Evolutionary conservation across 2,888 invertebrate genomes (phyloP).

Genomic region (Euzetes globulus): DNA sequence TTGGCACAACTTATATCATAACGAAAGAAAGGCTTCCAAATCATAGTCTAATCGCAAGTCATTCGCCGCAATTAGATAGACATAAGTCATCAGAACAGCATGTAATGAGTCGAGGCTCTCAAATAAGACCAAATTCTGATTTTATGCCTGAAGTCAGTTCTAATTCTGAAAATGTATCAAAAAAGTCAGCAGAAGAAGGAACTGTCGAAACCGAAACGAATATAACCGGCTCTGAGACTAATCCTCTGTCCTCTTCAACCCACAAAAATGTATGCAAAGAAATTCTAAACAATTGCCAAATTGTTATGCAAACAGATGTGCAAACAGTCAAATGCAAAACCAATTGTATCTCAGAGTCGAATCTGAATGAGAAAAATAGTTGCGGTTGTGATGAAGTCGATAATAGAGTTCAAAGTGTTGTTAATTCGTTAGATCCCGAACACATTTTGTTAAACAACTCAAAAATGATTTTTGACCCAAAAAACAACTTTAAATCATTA

Average conservation of each 20-base stretch:
- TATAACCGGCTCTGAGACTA: not conserved
- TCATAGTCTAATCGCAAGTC: not conserved
- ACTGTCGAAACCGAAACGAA: not conserved
- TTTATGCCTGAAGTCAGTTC: not conserved
- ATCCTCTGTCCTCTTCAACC: not conserved
- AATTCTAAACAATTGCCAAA: not conserved
- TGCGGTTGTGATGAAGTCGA: constrained; percentile 11
- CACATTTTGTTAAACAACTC: not conserved
- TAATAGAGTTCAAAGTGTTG: constrained; percentile 5
- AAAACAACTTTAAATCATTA: not conserved
- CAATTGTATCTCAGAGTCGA: not conserved
- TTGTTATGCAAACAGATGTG: constrained; percentile 5
- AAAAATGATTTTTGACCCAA: constrained; percentile 22
- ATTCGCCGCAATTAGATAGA: not conserved
- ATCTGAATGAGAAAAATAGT: not conserved
- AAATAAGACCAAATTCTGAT: not conserved
- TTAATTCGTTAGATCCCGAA: not conserved
- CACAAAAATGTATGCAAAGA: not conserved
- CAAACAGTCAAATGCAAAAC: not conserved
- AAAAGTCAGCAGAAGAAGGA: not conserved
- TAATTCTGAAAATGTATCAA: not conserved
- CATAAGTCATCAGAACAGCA: not conserved
- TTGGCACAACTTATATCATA: not conserved
- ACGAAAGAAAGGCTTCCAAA: not conserved
- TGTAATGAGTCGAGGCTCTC: not conserved